phyloP scores from a whole-genome alignment of 2,888 invertebrate genomes.

The Erannis defoliaria region DNA sequence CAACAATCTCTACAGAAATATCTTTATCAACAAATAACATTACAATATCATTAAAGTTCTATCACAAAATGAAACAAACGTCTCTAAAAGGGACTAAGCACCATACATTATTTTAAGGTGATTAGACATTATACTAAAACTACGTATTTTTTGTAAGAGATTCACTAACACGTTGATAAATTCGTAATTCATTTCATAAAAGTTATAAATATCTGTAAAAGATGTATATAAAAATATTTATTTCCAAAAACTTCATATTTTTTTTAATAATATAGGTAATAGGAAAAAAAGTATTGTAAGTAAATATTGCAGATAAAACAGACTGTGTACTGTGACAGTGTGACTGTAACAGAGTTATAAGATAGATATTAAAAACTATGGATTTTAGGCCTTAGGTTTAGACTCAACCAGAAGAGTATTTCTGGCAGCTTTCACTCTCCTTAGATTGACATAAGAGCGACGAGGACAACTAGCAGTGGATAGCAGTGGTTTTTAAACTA shows the following conservation, averaged over 20 bases:
- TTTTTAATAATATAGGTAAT: neutral
- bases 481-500: no score
- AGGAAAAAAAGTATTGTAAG: no score
- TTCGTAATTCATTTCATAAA: constrained; percentile 17
- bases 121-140: neutral
- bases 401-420: no score
- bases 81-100: constrained; percentile 18
- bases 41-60: constrained; percentile 24
- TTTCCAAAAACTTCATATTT: neutral
- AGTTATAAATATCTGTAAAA: constrained; percentile 11
- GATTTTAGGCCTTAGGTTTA: no score
- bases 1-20: constrained; percentile 7
- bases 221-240: neutral
- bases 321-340: no score
- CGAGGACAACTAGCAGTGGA: no score
- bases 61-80: constrained; percentile 34
- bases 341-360: no score
- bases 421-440: no score
- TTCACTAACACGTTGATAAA: constrained; percentile 26
- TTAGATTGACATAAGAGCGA: no score
- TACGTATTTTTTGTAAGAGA: constrained; percentile 10
- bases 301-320: neutral
- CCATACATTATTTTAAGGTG: constrained; percentile 3
- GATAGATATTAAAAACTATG: no score
- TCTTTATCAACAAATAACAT: constrained; percentile 28